Base-by-base conservation (phyloP, 30 jellyfish, hydroid and myxozoan genomes). In the Aurelia aurita complex sp. Pacific region DNA sequence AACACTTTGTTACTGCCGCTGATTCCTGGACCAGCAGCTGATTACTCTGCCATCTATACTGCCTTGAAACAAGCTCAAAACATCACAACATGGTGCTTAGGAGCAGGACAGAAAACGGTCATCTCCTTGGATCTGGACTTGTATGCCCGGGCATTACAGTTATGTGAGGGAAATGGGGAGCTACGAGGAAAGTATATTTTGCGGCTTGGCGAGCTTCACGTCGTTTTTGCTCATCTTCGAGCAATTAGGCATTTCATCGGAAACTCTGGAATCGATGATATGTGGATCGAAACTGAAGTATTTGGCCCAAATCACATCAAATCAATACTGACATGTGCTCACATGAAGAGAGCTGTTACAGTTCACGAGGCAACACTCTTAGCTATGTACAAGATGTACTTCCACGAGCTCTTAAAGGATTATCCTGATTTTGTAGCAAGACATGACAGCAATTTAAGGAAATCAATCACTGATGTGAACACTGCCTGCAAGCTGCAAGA, bases 231-330 rank as follows among this genome's bases (percentile, higher is more conserved):
- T 23, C 29, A 23, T 23, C 62, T 76, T 18, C 32, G 68, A 2
- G 62, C 75, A 61, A 76, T 60, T 33, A 51, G 86, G 62, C 23
- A 12, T 11, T 73, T 43, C 70, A 73, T 43, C 14, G 70, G 50
- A 6, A 19, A 43, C 52, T 19, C 14, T 10, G 69, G 70, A 19
- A 40, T 76, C 18, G 79, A 69, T 10, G 62, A 34, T 54, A 23
- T 69, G 79, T 69, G 60, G 79, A n/a, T 69, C 34, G 23, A 12
- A 69, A 54, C 79, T 18, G 60, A 69, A 16, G 23, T 69, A 5
- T 34, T 11, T 13, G 76, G 76, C 16, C 76, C 18, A 59, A 59
- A 13, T 59, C 29, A 13, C 32, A 12, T 59, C 4, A 59, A 59
- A 18, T 18, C 18, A 18, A 59, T 59, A 15, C 18, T 59, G 4